Conservation (phyloP, 1,140 invertebrate species). For the Eulimnadia texana region DNA sequence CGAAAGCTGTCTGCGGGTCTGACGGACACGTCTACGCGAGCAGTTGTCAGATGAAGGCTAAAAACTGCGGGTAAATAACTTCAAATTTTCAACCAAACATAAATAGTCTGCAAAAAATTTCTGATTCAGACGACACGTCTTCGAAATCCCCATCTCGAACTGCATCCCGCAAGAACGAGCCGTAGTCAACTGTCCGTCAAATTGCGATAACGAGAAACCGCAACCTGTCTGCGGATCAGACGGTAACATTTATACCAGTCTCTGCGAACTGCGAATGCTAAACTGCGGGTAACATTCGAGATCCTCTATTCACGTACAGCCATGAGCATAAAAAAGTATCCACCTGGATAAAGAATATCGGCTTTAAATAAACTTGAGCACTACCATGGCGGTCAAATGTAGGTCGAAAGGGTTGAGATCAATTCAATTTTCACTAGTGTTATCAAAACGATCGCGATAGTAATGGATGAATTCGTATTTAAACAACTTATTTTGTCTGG, state of each 20-base stretch:
- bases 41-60: constrained; percentile 79
- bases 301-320: too few relatives aligned
- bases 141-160: constrained; percentile 76
- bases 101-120: too few relatives aligned
- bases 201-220: constrained; percentile 43
- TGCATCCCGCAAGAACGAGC: constrained; percentile 59
- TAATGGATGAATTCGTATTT: too few relatives aligned
- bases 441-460: too few relatives aligned
- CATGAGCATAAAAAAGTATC: too few relatives aligned
- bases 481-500: too few relatives aligned
- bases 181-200: constrained; percentile 44
- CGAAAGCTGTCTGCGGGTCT: constrained; percentile 77
- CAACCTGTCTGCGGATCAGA: constrained; percentile 71
- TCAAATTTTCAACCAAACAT: too few relatives aligned
- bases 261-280: constrained; percentile 77
- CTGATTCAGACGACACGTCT: constrained; percentile 68
- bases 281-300: constrained; percentile 81
- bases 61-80: constrained; percentile 87
- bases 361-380: too few relatives aligned
- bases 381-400: too few relatives aligned
- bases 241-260: constrained; percentile 68
- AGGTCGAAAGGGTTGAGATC: too few relatives aligned
- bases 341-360: too few relatives aligned
- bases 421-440: too few relatives aligned
- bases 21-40: constrained; percentile 82